Evolutionary conservation across 2,113 vertebrate genomes (phyloP).

Genomic region (Carettochelys insculpta): DNA sequence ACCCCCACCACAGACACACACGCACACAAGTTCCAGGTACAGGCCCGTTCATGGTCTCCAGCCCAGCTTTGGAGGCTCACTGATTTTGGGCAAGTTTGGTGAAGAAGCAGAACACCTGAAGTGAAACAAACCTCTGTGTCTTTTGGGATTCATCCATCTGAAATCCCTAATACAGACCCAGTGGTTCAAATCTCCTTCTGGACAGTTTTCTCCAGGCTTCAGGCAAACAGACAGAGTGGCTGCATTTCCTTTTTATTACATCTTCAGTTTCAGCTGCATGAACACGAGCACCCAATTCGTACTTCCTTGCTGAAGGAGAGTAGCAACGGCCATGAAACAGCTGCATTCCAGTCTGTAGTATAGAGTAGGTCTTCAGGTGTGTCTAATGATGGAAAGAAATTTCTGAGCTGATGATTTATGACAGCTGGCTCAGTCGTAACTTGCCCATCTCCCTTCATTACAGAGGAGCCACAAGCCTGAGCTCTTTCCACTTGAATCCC

Average conservation of each 20-base stretch:
- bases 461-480: neutral
- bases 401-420: neutral
- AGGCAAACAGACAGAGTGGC: neutral
- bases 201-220: too few relatives aligned
- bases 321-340: neutral
- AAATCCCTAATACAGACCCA: fast-evolving
- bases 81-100: neutral
- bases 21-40: too few relatives aligned
- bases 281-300: slow-evolving; percentile 8
- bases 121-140: neutral
- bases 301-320: neutral
- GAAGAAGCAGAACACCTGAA: fast-evolving
- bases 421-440: slow-evolving; percentile 11
- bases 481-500: neutral
- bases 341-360: neutral
- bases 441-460: slow-evolving; percentile 25
- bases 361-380: slow-evolving; percentile 22
- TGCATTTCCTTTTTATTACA: neutral
- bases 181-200: fast-evolving
- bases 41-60: too few relatives aligned
- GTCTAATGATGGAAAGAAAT: neutral
- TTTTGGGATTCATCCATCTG: fast-evolving
- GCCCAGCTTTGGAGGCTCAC: fast-evolving
- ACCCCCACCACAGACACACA: too few relatives aligned
- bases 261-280: neutral